Conservation (phyloP, 1,140 invertebrate species). For the Zaprionus taronus region DNA sequence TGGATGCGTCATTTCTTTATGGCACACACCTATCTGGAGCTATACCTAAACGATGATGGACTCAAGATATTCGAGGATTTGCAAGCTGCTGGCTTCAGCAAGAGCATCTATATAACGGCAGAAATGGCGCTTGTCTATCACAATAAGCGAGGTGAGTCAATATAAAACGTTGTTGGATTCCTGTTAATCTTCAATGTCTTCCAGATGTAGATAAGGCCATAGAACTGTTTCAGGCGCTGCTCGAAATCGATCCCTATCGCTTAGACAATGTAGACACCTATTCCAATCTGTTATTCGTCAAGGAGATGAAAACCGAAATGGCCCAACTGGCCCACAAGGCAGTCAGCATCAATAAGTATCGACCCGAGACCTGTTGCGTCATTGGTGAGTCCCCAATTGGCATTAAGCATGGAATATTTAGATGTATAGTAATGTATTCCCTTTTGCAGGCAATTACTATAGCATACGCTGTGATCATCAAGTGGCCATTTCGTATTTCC, state of each 20-base stretch:
- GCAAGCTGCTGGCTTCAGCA: conserved; percentile 91
- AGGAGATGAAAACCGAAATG: conserved; percentile 96
- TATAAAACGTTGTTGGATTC: not conserved
- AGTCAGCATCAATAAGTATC: conserved; percentile 97
- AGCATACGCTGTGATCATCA: conserved; percentile 98
- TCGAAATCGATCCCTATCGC: conserved; percentile 94
- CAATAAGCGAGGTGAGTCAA: conserved; percentile 92
- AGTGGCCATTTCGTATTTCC: conserved; percentile 98
- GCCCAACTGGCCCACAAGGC: conserved; percentile 97
- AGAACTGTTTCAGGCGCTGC: conserved; percentile 91
- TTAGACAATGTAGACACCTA: conserved; percentile 98
- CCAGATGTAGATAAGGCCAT: conserved; percentile 96
- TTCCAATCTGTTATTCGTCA: conserved; percentile 98
- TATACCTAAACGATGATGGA: conserved; percentile 96
- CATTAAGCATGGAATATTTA: not conserved
- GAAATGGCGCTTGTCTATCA: conserved; percentile 97
- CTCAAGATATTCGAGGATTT: conserved; percentile 92
- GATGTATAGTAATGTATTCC: not conserved
- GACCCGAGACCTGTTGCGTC: conserved; percentile 98
- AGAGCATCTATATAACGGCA: conserved; percentile 95
- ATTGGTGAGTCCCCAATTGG: conserved; percentile 89
- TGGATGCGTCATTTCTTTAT: conserved; percentile 98
- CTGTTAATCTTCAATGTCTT: conserved; percentile 83
- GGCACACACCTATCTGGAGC: conserved; percentile 95
- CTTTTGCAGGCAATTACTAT: conserved; percentile 95